phyloP scores from a whole-genome alignment of 2,888 invertebrate genomes.

The Thymelicus lineola region DNA sequence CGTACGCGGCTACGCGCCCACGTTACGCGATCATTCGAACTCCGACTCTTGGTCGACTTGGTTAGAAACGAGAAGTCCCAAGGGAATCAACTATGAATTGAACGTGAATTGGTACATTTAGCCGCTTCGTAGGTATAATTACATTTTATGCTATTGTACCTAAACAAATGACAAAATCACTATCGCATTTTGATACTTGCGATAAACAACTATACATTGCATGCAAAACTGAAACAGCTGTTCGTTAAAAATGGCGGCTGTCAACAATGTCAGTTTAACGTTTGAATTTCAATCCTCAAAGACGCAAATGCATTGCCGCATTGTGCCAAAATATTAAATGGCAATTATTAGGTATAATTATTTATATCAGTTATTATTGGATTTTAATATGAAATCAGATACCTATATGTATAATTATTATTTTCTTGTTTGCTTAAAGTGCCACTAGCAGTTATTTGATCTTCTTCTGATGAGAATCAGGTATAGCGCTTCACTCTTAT shows the following conservation, averaged over 20 bases:
- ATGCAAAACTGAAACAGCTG: slow-evolving; percentile 12
- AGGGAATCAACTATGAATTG: slow-evolving; percentile 26
- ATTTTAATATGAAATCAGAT: no score
- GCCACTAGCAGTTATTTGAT: background rate
- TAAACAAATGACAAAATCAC: slow-evolving; percentile 14
- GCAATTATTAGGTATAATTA: no score
- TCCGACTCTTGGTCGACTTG: slow-evolving; percentile 38
- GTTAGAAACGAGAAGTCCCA: slow-evolving; percentile 28
- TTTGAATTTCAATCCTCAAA: slow-evolving; percentile 2
- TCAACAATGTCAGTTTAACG: slow-evolving; percentile 6
- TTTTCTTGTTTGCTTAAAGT: no score
- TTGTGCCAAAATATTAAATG: slow-evolving; percentile 10
- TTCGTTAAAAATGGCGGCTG: slow-evolving; percentile 16
- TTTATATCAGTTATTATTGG: no score
- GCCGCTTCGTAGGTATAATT: slow-evolving; percentile 1
- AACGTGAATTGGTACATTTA: slow-evolving; percentile 4
- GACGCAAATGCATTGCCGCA: slow-evolving; percentile 3
- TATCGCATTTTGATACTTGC: background rate
- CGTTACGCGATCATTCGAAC: slow-evolving; percentile 64
- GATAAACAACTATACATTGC: slow-evolving; percentile 10
- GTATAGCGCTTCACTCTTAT: no score
- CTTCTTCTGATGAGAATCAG: background rate
- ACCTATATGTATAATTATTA: no score
- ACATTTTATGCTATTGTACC: slow-evolving; percentile 1
- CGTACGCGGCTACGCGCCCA: slow-evolving; percentile 64